phyloP scores from a whole-genome alignment of 2,797 vertebrate species.

The Prionace glauca region DNA sequence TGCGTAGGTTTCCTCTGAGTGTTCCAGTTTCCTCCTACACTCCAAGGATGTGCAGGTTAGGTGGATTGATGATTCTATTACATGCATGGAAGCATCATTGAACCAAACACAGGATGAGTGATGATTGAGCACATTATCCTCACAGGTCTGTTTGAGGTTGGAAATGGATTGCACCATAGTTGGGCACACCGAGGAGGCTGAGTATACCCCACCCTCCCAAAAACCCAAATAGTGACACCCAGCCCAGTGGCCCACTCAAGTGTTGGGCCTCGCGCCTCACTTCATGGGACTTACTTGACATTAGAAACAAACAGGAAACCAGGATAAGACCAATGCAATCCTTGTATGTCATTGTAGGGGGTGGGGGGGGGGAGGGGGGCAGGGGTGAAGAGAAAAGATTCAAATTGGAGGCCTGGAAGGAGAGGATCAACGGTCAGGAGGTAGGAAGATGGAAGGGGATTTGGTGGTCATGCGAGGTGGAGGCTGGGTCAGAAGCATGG shows the following conservation, averaged over 20 bases:
- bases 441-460: neutral
- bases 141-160: neutral
- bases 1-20: too few relatives aligned
- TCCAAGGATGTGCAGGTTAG: too few relatives aligned
- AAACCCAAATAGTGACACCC: neutral
- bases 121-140: neutral
- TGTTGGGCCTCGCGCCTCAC: neutral
- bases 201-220: neutral
- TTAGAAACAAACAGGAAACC: neutral
- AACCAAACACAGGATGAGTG: neutral
- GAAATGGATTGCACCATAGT: neutral
- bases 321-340: neutral
- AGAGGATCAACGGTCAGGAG: neutral
- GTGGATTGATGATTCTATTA: too few relatives aligned
- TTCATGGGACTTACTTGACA: neutral
- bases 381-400: too few relatives aligned
- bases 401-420: neutral
- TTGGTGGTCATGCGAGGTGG: neutral
- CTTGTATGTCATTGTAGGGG: neutral
- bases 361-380: neutral
- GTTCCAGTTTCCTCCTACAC: too few relatives aligned
- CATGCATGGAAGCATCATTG: neutral
- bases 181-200: neutral
- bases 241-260: too few relatives aligned
- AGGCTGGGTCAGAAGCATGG: too few relatives aligned